Evolutionary conservation across 2,797 vertebrate genomes (phyloP), one percentile per base, ranked within the genome.

Genomic region (Chrosomus eos): DNA sequence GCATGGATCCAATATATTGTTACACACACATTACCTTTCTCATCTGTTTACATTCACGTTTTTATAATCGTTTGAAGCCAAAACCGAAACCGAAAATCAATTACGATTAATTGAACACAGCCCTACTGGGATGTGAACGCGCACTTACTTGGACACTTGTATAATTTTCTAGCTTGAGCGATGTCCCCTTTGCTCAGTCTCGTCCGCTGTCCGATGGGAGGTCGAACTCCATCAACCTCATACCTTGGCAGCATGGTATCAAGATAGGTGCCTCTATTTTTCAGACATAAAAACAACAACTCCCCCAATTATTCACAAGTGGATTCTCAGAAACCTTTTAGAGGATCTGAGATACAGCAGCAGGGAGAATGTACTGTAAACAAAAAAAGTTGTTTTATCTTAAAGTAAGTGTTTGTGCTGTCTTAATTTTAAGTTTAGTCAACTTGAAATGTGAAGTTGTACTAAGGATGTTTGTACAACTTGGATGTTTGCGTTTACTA

Each of bases 161-260:
- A 99, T 89, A 99, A 96, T 90, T 98, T 99, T 62, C 95, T 95
- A 16, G 98, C 97, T 91, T 99, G 98, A 64, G 96, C 94, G 1
- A 99, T 97, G 92, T 99, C 98, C 16, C 98, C 98, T 84, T 96
- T 95, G 91, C 98, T 99, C 5, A 99, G 96, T 58, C 94, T 93
- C 0, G 95, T 97, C 89, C 98, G 94, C 92, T 99, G 98, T 89
- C 98, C 98, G 48, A 99, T 99, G 23, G 96, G 92, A 0, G 98
- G 98, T 0, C 95, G 93, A 82, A 96, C 95, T 23, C 97, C 97
- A 1, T 97, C 97, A 75, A 98, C 94, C 16, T 98, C 96, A 11
- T 98, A 98, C 48, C 97, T 97, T 71, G 97, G 98, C 85, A 97
- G 91, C 88, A 99, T 99, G 10, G 98, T 99, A 92, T 99, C 98